A percentile compares a stretch with the other conserved stretches of the same genome.
Conservation (phyloP, 2,888 invertebrate genomes). For the Thera britannica region DNA sequence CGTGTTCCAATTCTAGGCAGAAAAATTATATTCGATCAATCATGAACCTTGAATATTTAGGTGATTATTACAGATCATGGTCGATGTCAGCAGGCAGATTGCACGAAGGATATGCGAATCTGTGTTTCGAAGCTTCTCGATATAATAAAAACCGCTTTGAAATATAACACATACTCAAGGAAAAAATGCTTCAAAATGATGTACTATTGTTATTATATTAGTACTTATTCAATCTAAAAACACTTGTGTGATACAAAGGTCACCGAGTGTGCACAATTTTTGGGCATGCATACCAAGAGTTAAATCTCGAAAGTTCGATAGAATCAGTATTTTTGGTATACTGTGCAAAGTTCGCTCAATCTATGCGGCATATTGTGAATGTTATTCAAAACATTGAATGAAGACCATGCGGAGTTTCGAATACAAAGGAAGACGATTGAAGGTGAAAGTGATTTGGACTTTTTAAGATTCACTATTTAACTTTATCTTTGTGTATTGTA, state of each 20-base stretch:
- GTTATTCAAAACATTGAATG: conserved; percentile 9
- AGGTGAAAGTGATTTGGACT: conserved; percentile 34
- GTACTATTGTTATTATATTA: too few relatives aligned
- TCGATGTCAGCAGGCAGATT: background rate
- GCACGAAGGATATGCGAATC: too few relatives aligned
- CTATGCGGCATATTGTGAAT: too few relatives aligned
- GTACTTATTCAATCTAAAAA: too few relatives aligned
- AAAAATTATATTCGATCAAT: too few relatives aligned
- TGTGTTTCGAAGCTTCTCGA: too few relatives aligned
- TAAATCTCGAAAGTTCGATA: conserved; percentile 3
- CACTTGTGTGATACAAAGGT: background rate
- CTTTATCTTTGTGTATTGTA: conserved; percentile 24
- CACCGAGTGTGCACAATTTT: background rate
- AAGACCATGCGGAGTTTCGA: background rate
- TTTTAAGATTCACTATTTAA: conserved; percentile 34
- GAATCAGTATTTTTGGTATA: background rate
- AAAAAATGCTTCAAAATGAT: too few relatives aligned
- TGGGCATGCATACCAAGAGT: background rate
- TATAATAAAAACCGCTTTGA: too few relatives aligned
- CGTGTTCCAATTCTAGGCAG: too few relatives aligned
- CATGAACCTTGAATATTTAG: too few relatives aligned
- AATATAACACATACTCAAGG: too few relatives aligned
- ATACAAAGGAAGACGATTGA: conserved; percentile 15
- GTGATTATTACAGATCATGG: background rate
- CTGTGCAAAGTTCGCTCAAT: conserved; percentile 13